Evolutionary conservation across 2,888 invertebrate genomes (phyloP), one percentile per base, ranked within the genome.

Genomic region (Ischnus inquisitorius): DNA sequence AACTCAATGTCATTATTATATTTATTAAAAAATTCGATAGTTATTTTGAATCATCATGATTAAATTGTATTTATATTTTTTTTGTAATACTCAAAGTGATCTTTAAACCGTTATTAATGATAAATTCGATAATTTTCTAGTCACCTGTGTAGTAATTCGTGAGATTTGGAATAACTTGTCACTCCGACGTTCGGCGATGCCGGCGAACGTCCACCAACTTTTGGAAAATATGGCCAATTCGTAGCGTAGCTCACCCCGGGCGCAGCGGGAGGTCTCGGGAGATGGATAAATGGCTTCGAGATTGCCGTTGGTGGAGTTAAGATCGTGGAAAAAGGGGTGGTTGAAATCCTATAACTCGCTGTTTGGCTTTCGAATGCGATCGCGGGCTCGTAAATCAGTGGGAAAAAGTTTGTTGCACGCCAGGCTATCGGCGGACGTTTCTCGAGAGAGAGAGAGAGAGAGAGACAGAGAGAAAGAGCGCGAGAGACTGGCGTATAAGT

Each of bases 341-440:
- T 54, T 72, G 71, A 28, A 78, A 54, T 71, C 46, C 54, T 67
- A 62, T 78, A 68, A 46, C 22, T 34, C 10, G 54, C 65, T 88
- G 85, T 88, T 89, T 89, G 89, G 87, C 88, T 90, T 88, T 89
- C 86, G 87, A 86, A 87, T 89, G 88, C 87, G 85, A 89, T 90
- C 88, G 88, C 85, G 48, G 62, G 65, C 71, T 83, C 88, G 87
- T 90, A 90, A 91, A 91, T 91, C 88, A 88, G 83, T 85, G 85
- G 83, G 87, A 88, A 84, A 78, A 89, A 91, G 88, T 90, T 91
- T 87, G 89, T 90, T 88, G 88, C 87, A 83, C 86, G 85, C 85
- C 88, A 84, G 85, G 75, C 86, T 84, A 82, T 76, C 81, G 79
- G 68, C 69, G 54, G 62, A 62, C 62, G 39, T 46, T 28, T 54